A percentile compares a stretch with the other conserved stretches of the same genome.
phyloP scores from a whole-genome alignment of 2,888 invertebrate genomes.

The Phragmatobia fuliginosa region DNA sequence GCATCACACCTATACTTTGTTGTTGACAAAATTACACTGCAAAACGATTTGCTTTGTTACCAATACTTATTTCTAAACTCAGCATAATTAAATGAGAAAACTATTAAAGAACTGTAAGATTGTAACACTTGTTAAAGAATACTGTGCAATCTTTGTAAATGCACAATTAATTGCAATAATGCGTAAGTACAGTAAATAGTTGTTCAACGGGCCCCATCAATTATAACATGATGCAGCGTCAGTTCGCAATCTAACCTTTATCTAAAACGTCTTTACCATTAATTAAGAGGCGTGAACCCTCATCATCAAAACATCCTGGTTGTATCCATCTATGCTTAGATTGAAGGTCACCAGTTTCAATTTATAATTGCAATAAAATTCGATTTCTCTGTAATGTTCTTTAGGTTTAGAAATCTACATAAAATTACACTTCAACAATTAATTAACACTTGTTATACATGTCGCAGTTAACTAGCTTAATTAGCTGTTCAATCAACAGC shows the following conservation, averaged over 20 bases:
- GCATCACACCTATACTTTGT: not conserved
- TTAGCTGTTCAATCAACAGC: too few species aligned
- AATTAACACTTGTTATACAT: not conserved
- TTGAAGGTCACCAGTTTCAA: not conserved
- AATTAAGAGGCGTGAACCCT: not conserved
- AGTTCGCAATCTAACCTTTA: not conserved
- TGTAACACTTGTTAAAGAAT: not conserved
- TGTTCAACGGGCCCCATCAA: not conserved
- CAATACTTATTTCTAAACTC: not conserved
- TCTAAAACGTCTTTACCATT: not conserved
- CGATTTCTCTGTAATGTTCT: not conserved
- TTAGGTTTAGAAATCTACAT: not conserved
- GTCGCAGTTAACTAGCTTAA: too few species aligned
- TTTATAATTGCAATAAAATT: not conserved
- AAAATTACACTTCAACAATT: not conserved
- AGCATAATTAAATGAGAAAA: not conserved
- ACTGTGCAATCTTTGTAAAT: not conserved
- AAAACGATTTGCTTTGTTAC: not conserved
- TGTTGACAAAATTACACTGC: not conserved
- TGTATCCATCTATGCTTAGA: not conserved
- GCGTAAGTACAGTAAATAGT: not conserved
- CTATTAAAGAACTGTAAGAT: not conserved
- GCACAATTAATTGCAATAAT: not conserved
- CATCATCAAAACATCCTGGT: not conserved
- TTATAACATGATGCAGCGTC: not conserved